Conservation (phyloP, 2,113 vertebrate species). For the Brachypodius melanocephalos region DNA sequence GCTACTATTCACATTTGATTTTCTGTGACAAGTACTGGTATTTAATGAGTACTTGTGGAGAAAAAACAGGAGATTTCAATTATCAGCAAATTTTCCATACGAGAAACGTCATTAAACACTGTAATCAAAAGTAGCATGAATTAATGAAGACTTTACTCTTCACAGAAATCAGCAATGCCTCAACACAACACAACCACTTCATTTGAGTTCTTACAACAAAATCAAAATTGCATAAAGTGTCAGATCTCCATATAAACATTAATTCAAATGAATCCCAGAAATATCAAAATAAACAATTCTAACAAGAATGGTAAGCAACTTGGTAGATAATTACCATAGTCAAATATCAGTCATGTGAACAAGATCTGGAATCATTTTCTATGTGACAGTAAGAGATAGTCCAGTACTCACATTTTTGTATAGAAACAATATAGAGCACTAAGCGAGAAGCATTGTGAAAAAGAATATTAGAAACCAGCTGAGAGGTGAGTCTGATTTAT, state of each 20-base stretch:
- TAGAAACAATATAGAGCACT: background rate
- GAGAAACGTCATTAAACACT: background rate
- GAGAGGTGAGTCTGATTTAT: background rate
- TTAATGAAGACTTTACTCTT: background rate
- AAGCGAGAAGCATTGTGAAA: background rate
- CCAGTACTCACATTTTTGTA: background rate
- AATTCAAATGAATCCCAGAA: background rate
- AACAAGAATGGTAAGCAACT: background rate
- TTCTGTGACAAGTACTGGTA: background rate
- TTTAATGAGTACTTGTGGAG: background rate
- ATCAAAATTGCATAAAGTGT: background rate
- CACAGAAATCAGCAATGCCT: background rate
- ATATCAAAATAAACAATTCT: background rate
- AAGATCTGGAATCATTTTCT: background rate
- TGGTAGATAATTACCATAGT: background rate
- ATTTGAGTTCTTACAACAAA: background rate
- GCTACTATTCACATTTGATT: background rate
- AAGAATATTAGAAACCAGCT: background rate
- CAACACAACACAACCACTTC: background rate
- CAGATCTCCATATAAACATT: background rate
- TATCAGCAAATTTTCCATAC: background rate
- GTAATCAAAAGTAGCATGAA: background rate
- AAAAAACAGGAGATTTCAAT: background rate
- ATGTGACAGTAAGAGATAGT: background rate
- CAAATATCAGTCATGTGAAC: background rate